Conservation (phyloP, 2,113 vertebrate genomes). For the Corythornis vintsioides region DNA sequence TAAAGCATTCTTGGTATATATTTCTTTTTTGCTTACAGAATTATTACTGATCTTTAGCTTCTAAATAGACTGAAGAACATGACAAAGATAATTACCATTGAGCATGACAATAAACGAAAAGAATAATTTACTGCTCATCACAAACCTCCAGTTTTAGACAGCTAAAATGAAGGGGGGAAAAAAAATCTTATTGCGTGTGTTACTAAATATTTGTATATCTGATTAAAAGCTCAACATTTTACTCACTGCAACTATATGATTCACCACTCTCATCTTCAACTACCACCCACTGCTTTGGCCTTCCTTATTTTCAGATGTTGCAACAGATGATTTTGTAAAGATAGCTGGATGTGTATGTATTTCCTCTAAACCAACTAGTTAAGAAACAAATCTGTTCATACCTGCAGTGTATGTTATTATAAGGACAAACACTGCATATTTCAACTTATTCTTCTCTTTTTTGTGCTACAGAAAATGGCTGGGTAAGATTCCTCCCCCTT, state of each 20-base stretch:
- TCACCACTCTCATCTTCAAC: not conserved
- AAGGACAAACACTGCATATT: not conserved
- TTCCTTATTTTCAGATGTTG: not conserved
- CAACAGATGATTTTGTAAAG: not conserved
- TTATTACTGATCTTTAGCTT: not conserved
- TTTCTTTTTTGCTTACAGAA: not conserved
- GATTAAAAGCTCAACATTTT: not conserved
- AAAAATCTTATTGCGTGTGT: not conserved
- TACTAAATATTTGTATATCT: constrained; percentile 3
- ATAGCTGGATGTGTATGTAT: not conserved
- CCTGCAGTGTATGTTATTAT: not conserved
- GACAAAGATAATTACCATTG: not conserved
- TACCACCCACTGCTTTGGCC: not conserved
- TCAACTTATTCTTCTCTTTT: not conserved
- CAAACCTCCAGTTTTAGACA: constrained; percentile 7
- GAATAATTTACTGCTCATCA: constrained; percentile 23
- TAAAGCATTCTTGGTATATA: not conserved
- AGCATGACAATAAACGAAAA: constrained; percentile 31
- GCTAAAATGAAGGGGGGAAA: not conserved
- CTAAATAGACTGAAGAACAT: not conserved
- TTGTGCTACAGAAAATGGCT: not conserved
- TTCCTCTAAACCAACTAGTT: not conserved
- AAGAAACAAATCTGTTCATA: not conserved
- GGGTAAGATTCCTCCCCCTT: not conserved
- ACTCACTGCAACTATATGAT: not conserved